Evolutionary conservation across 1,140 invertebrate species (phyloP), one percentile per base, ranked within the genome.

Genomic region (Scaptomyza pallida): DNA sequence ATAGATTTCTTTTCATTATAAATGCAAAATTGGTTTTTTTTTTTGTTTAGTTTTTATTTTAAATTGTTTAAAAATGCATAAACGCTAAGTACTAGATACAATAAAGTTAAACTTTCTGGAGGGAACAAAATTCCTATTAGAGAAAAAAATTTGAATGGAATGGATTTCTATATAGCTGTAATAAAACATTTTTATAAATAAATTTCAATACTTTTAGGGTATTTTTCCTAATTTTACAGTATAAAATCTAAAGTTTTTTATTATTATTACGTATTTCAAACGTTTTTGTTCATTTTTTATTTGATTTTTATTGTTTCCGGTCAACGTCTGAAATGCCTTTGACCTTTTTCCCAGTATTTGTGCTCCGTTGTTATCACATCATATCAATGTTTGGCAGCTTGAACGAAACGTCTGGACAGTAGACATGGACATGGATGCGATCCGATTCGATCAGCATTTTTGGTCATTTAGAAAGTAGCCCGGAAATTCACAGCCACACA

Each of bases 391-490:
- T 33, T 10, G 9, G 15, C 16, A 59, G n/a, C 44, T 23, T 48
- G 21, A 54, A 19, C 9, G 19, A 41, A 44, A 19, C 9, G 19
- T 26, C 26, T 43, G 13, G 37, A 35, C 21, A 45, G 26, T 23
- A 30, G 26, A 2, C 30, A 19, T 68, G 56, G n/a, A n/a, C n/a
- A 51, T 54, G 47, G 47, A 47, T 50, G 50, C 50, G 30, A 54
- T 61, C 30, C 30, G 50, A 54, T 56, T 60, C 44, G 51, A 50
- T 64, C 13, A 43, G 13, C 62, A 48, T n/a, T 68, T 21, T 30
- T 30, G 50, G 41, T 17, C 48, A 65, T 72, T 72, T 72, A 83
- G 79, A 83, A 83, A 83, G 79, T 83, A 72, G 71, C 72, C 80
- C 79, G 64, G 77, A 83, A 72, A 68, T 59, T 57, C 44, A 52